These are phyloP conservation scores for Mercenaria mercenaria DNA, from an alignment of 1,140 invertebrate genomes.

Conservation along the genomic window DNA sequence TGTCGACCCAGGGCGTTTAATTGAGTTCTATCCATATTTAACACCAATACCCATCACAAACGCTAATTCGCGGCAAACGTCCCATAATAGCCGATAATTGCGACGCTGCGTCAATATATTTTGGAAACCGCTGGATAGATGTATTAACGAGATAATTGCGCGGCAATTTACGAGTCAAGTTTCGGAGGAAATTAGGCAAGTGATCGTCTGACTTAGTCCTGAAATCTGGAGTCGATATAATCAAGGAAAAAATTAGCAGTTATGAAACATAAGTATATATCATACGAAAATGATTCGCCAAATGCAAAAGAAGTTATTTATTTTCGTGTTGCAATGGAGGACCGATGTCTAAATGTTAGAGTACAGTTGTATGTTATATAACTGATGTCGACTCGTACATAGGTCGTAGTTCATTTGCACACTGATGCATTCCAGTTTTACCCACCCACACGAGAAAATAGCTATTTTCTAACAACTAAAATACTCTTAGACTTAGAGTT, in stretches of 20 bases:
- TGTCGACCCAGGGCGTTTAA: slow-evolving; percentile 36
- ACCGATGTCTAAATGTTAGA: no score
- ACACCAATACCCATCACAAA: slow-evolving; percentile 9
- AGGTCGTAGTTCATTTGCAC: no score
- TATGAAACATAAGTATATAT: not conserved
- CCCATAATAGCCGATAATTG: slow-evolving; percentile 56
- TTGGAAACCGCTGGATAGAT: slow-evolving; percentile 36
- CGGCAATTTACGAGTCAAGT: slow-evolving; percentile 40
- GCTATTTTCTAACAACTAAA: no score
- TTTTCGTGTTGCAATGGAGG: no score
- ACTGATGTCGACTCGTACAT: no score
- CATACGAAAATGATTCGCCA: not conserved
- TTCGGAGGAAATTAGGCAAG: slow-evolving; percentile 32
- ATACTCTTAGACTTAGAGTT: no score
- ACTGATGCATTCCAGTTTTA: no score
- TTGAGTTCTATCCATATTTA: slow-evolving; percentile 51
- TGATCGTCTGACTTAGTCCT: slow-evolving; percentile 1
- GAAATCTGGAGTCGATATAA: slow-evolving; percentile 14
- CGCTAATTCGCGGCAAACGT: slow-evolving; percentile 36
- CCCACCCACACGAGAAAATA: no score
- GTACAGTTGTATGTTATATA: no score
- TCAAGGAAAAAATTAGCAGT: not conserved
- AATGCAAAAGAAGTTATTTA: no score
- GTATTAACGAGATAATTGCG: slow-evolving; percentile 28
- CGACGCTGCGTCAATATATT: slow-evolving; percentile 16